A percentile compares a stretch with the other conserved stretches of the same genome.
Conservation (phyloP, 2,113 vertebrate species). For the Xenus cinereus region DNA sequence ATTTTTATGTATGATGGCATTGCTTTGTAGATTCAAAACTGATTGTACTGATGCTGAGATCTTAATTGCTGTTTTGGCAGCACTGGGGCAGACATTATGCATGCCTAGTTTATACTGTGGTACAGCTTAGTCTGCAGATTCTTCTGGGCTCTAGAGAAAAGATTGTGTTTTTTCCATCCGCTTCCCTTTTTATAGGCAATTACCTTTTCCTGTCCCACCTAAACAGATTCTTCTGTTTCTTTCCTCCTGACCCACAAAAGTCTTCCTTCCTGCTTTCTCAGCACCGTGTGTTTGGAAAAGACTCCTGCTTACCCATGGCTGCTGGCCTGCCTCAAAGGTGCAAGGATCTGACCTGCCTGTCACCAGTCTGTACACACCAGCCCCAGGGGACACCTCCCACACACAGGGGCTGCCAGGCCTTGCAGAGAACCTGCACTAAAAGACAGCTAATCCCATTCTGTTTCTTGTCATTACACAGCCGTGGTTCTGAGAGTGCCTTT, state of each 20-base stretch:
- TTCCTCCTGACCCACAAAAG: background rate
- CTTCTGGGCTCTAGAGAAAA: background rate
- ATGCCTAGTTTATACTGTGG: background rate
- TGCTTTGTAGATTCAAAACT: background rate
- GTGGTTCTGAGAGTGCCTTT: background rate
- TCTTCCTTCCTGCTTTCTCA: background rate
- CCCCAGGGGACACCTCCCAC: background rate
- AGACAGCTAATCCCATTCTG: background rate
- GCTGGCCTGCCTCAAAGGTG: background rate
- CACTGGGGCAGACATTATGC: background rate
- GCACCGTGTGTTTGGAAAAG: background rate
- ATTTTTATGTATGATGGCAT: background rate
- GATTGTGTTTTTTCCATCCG: background rate
- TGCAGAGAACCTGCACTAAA: background rate
- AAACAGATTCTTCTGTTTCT: background rate
- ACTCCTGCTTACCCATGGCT: background rate
- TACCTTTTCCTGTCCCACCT: background rate
- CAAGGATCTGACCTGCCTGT: background rate
- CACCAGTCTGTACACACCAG: no score
- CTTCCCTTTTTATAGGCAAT: background rate
- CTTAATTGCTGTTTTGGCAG: slow-evolving; percentile 20
- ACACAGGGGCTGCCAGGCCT: background rate
- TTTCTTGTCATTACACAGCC: background rate
- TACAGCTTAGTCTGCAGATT: background rate
- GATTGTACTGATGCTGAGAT: background rate